Conservation (phyloP, 2,888 invertebrate species). For the Hyles lineata region DNA sequence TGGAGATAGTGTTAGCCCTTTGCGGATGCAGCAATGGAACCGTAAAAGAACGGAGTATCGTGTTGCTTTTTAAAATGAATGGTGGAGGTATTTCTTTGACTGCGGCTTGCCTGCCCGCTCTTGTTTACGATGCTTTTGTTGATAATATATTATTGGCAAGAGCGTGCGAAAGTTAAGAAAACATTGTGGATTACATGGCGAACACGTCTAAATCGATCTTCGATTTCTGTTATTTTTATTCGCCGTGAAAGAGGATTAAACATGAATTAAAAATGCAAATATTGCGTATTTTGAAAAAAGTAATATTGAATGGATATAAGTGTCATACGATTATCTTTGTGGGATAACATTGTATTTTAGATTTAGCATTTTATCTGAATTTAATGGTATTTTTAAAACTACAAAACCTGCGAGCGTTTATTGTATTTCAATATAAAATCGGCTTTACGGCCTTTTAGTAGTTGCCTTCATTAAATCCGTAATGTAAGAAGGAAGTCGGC, state of each 20-base stretch:
- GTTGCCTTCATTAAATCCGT: too few species aligned
- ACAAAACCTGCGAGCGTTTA: too few species aligned
- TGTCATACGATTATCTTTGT: too few species aligned
- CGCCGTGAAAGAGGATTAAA: background rate
- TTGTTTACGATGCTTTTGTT: slow-evolving; percentile 19
- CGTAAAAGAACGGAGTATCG: background rate
- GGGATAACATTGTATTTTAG: too few species aligned
- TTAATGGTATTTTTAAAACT: too few species aligned
- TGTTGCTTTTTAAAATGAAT: slow-evolving; percentile 12
- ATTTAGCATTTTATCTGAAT: too few species aligned
- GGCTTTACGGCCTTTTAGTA: too few species aligned
- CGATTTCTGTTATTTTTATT: background rate
- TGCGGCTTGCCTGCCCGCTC: background rate
- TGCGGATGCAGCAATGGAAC: background rate
- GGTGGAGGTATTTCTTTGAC: slow-evolving; percentile 10
- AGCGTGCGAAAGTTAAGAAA: slow-evolving; percentile 22
- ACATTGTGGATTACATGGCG: background rate
- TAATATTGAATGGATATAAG: too few species aligned
- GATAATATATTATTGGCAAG: slow-evolving; percentile 11
- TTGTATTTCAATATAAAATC: background rate
- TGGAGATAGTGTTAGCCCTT: background rate
- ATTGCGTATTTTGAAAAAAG: too few species aligned
- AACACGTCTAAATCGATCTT: background rate
- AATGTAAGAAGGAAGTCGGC: background rate
- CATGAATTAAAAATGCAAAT: background rate